Conservation (phyloP, 1,140 invertebrate genomes). For the Drosophila tristis region DNA sequence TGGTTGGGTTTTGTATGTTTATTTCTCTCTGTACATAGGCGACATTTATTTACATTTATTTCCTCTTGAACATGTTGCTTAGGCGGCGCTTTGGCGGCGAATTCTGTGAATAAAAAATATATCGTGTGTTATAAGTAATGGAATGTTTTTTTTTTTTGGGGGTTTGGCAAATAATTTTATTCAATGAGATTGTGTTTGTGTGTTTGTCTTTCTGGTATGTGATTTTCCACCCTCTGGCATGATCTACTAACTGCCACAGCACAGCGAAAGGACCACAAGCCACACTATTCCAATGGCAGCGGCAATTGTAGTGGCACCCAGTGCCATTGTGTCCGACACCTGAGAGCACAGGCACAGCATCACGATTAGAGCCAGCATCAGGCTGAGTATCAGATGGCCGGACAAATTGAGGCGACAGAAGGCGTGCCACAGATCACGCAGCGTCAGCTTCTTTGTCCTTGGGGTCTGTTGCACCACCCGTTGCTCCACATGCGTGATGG, state of each 20-base stretch:
- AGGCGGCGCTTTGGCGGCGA: constrained; percentile 78
- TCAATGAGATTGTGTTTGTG: constrained; percentile 1
- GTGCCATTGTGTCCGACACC: neutral
- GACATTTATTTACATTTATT: constrained; percentile 34
- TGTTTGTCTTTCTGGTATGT: neutral
- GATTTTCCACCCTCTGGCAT: no score
- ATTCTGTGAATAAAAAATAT: constrained; percentile 66
- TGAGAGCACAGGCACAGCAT: constrained; percentile 5
- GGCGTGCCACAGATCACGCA: neutral
- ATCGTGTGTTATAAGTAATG: constrained; percentile 12
- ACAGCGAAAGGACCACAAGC: constrained; percentile 2
- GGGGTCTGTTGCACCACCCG: neutral
- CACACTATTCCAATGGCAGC: neutral
- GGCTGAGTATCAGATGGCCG: constrained; percentile 1
- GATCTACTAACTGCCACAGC: neutral
- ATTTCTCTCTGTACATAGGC: no score
- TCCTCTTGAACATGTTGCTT: constrained; percentile 81
- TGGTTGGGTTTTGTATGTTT: no score
- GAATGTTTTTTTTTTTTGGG: neutral
- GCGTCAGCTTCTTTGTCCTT: neutral
- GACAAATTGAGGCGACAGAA: constrained; percentile 1
- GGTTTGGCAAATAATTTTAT: neutral
- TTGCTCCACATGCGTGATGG: constrained; percentile 22
- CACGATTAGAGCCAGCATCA: constrained; percentile 1
- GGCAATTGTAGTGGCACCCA: neutral